Conservation (phyloP, 2,888 invertebrate species). For the Lasioglossum zephyrum region DNA sequence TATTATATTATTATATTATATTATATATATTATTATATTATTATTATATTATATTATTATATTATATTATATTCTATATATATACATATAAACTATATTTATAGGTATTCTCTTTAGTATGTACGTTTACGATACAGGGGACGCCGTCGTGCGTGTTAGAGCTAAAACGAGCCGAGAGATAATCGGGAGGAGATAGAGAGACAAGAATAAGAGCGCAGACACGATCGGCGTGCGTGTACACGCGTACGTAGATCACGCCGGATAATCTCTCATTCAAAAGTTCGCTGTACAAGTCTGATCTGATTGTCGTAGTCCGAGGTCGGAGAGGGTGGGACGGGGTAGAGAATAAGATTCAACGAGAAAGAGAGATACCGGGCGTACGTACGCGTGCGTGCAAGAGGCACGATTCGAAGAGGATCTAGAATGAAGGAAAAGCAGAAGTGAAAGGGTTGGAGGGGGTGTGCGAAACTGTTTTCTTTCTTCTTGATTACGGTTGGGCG, state of each 20-base stretch:
- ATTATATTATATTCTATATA: constrained; percentile 66
- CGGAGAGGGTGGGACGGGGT: constrained; percentile 5
- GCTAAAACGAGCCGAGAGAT: constrained; percentile 26
- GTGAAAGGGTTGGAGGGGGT: neutral
- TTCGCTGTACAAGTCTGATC: constrained; percentile 79
- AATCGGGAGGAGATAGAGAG: neutral
- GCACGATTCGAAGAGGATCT: neutral
- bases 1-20: constrained; percentile 67
- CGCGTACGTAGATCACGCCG: constrained; percentile 74
- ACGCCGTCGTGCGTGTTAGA: constrained; percentile 44
- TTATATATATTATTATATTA: constrained; percentile 64
- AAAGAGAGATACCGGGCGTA: neutral
- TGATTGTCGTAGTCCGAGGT: constrained; percentile 54
- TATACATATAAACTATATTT: constrained; percentile 78
- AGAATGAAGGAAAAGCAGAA: neutral
- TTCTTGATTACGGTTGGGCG: neutral
- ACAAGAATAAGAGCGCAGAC: constrained; percentile 25
- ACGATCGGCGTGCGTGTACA: constrained; percentile 59
- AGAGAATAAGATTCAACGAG: neutral
- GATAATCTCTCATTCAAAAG: constrained; percentile 77
- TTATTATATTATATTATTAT: constrained; percentile 57
- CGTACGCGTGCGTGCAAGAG: neutral
- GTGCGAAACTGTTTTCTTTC: constrained; percentile 14
- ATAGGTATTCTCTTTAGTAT: constrained; percentile 82
- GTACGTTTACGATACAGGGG: constrained; percentile 76